Evolutionary conservation across 2,113 vertebrate genomes (phyloP).

Genomic region (Plecturocebus donacophilus): DNA sequence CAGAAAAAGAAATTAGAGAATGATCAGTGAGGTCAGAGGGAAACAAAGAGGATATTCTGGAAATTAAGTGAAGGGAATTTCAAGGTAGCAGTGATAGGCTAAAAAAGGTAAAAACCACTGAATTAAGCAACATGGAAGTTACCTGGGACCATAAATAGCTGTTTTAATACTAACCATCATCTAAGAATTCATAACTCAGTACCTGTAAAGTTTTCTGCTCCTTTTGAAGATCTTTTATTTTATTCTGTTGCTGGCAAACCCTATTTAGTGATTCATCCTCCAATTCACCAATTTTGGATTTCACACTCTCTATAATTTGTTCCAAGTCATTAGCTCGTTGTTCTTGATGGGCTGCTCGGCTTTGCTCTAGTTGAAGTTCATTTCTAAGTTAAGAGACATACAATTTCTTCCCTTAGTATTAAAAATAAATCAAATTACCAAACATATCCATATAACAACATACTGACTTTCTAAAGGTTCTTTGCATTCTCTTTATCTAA

Average conservation of each 20-base stretch:
- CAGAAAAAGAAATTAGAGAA: background rate
- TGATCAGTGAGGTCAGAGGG: background rate
- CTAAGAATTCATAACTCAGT: constrained; percentile 5
- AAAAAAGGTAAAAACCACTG: background rate
- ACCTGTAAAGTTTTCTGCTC: constrained; percentile 87
- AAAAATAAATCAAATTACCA: constrained; percentile 26
- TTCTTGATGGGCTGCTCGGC: constrained; percentile 83
- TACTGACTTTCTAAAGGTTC: background rate
- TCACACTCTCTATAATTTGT: constrained; percentile 87
- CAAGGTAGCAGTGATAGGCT: background rate
- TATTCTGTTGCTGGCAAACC: constrained; percentile 85
- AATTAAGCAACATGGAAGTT: background rate
- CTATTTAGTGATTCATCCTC: constrained; percentile 90
- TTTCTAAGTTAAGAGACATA: constrained; percentile 82
- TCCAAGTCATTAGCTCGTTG: constrained; percentile 89
- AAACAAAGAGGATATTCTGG: background rate
- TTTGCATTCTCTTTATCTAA: background rate
- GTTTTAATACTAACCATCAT: background rate
- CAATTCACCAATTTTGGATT: constrained; percentile 90
- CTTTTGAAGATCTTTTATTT: constrained; percentile 86
- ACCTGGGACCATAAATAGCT: background rate
- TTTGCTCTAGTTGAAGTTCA: constrained; percentile 85
- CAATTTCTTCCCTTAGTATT: constrained; percentile 49
- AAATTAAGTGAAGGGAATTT: background rate
- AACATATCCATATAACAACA: background rate